Percentiles rank a stretch among this genome's conserved stretches.
These are phyloP conservation scores for rabbit (Oryctolagus cuniculus) DNA, from an alignment of 2,113 vertebrate species.

Conservation along the genomic window mOryCun1.1 NC_091434.1:140730001-140730500, in stretches of 20 bases:
- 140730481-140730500: background rate
- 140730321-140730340: background rate
- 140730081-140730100: background rate
- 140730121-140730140: slow-evolving; percentile 55
- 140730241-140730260: background rate
- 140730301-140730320: background rate
- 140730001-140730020: background rate
- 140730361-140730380: background rate
- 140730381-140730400: background rate
- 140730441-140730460: slow-evolving; percentile 32
- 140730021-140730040: background rate
- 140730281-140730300: background rate
- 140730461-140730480: slow-evolving; percentile 14
- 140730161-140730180: slow-evolving; percentile 66
- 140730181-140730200: slow-evolving; percentile 58
- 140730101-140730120: slow-evolving; percentile 55
- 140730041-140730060: background rate
- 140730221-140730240: slow-evolving; percentile 55
- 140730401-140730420: slow-evolving; percentile 32
- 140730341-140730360: background rate
- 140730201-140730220: slow-evolving; percentile 42
- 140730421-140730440: slow-evolving; percentile 46
- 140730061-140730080: slow-evolving; percentile 55
- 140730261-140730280: slow-evolving; percentile 23
- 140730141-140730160: slow-evolving; percentile 61